Base-by-base conservation (phyloP, 2,888 invertebrate species). In the Rhingia campestris region DNA sequence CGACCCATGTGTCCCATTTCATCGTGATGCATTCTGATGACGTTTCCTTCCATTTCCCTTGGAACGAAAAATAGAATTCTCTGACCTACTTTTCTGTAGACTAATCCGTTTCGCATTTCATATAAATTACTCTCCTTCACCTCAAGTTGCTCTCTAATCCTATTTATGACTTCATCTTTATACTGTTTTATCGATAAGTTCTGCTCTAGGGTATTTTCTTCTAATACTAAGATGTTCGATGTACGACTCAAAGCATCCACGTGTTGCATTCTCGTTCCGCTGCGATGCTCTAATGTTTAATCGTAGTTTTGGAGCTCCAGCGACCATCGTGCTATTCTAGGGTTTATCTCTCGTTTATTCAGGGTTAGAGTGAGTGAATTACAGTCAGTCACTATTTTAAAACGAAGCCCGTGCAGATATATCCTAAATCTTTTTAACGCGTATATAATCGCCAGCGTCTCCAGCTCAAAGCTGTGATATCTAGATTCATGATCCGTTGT, bases 401-500 rank as follows among this genome's bases (percentile, higher is more conserved):
- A 86, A 70, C 75, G 88, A 87, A 45, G 89, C 77, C 3, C 88
- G 86, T 6, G n/a, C n/a, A n/a, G n/a, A n/a, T n/a, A n/a, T n/a
- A n/a, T n/a, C n/a, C n/a, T n/a, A n/a, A n/a, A n/a, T n/a, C n/a
- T n/a, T n/a, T n/a, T n/a, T n/a, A n/a, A n/a, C n/a, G n/a, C n/a
- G n/a, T n/a, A n/a, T n/a, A n/a, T n/a, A n/a, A n/a, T n/a, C n/a
- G 88, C 86, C 12, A 89, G 64, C 0, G 86, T 86, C 81, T 89
- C 88, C 10, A 90, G 66, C 58, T 89, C 88, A 84, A 86, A 89
- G 66, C 87, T 87, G 58, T 88, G 88, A 73, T 87, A 88, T 43
- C 86, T 86, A 4, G 86, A 41, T 58, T 89, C 88, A 0, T 73
- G 33, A 4, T 58, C 70, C 0, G 88, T 84, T 0, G 88, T 33